Base-by-base conservation (phyloP, 1,140 invertebrate species). In the Coelopa frigida region DNA sequence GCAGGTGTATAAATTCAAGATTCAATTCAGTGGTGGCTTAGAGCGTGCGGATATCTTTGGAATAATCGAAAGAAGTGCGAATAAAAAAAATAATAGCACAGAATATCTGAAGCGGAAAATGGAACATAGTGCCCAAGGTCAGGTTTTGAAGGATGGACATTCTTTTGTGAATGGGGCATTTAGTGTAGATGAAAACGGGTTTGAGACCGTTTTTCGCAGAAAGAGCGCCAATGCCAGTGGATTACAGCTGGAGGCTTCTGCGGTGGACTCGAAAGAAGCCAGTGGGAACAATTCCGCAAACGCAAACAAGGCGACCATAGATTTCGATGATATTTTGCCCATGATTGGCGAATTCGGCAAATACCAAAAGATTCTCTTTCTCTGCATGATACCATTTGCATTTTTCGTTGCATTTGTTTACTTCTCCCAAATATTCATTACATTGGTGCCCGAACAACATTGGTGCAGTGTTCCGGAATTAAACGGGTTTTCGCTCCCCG, bases 371-470 rank as follows among this genome's bases (percentile, higher is more conserved):
- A 72, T 89, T 4, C 68, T 94, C 0, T 94, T 92, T 61, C 61
- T 89, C 5, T 69, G 89, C 53, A 86, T 94, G 80, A 85, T 89
- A 38, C 87, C 87, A 0, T 90, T 89, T 58, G 78, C 83, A 3
- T 87, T 86, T 62, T 89, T 85, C 70, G 84, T 90, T 38, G 83
- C 85, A 0, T 90, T 86, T 70, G 84, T 89, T 0, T 89, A 89
- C 65, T 91, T 91, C 66, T 80, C 84, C 1, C 87, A 90, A 70
- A 87, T 91, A 32, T 91, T 90, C 61, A 83, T 90, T 60, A 87
- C 85, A 0, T 69, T 89, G 3, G 77, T 82, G 46, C 87, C 87
- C 2, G 81, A 84, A 26, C 73, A 83, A 33, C 80, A 89, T 59
- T 90, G 86, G 86, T 90, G 87, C 61, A 70, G 64, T 54, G 77